These are phyloP conservation scores for Thripadectes ignobilis DNA, from an alignment of 2,797 vertebrate species.

Conservation along the genomic window DNA sequence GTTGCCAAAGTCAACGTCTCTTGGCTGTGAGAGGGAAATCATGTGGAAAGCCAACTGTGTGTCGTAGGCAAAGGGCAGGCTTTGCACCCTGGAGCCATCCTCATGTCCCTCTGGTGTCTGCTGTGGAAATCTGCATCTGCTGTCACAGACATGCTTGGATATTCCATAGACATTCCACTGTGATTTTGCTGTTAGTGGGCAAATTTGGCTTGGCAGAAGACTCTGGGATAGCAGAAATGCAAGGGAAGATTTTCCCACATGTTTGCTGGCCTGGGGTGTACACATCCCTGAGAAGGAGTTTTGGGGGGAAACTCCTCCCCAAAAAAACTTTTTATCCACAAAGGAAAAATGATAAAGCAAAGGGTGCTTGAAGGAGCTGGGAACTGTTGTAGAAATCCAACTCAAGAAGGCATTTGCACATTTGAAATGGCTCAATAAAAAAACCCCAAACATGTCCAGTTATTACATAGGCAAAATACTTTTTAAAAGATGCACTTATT, in stretches of 20 bases:
- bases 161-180: slow-evolving; percentile 15
- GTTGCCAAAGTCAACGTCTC: slow-evolving; percentile 61
- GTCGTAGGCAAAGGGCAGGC: slow-evolving; percentile 52
- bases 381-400: neutral
- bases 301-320: neutral
- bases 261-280: neutral
- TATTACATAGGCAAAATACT: neutral
- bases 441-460: neutral
- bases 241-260: neutral
- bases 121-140: slow-evolving; percentile 50
- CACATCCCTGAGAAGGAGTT: neutral
- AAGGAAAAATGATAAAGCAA: neutral
- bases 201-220: slow-evolving; percentile 20
- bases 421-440: neutral
- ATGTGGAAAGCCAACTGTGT: slow-evolving; percentile 63
- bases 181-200: neutral
- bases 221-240: neutral
- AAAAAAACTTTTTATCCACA: neutral
- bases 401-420: neutral
- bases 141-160: neutral
- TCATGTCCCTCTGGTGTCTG: slow-evolving; percentile 28
- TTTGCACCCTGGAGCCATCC: slow-evolving; percentile 12
- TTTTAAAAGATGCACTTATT: neutral
- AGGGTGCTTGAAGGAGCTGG: too few relatives aligned
- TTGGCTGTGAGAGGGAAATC: slow-evolving; percentile 51